Evolutionary conservation across 1,140 invertebrate species (phyloP).

Genomic region (Drosophila funebris): DNA sequence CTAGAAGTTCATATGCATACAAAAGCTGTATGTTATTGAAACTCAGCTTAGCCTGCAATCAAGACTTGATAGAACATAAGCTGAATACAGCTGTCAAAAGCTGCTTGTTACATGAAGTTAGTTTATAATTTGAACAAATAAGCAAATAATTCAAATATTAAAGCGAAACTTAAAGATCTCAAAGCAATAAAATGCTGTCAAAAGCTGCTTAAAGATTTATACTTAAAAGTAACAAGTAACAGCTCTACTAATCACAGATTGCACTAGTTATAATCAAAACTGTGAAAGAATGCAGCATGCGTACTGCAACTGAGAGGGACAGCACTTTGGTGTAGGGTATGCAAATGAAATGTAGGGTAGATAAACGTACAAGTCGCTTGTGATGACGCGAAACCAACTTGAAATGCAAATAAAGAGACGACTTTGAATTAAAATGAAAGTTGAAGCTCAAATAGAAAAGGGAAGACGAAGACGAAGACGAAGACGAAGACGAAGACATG

Average conservation of each 20-base stretch:
- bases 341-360: background rate
- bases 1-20: background rate
- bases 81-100: background rate
- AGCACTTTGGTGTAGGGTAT: background rate
- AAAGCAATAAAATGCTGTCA: too few species aligned
- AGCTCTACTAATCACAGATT: too few species aligned
- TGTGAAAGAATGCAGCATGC: background rate
- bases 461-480: background rate
- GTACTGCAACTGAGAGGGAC: background rate
- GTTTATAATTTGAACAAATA: too few species aligned
- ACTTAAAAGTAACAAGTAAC: too few species aligned
- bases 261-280: background rate
- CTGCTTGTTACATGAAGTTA: background rate
- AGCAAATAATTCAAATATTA: too few species aligned
- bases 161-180: too few species aligned
- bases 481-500: background rate
- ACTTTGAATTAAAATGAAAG: conserved; percentile 40
- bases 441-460: conserved; percentile 65
- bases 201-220: too few species aligned
- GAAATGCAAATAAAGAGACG: conserved; percentile 70
- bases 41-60: too few species aligned
- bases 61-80: too few species aligned
- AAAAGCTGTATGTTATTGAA: background rate
- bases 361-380: background rate
- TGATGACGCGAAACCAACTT: too few species aligned